Conservation (phyloP, 2,888 invertebrate genomes). For the Drosophila mulleri region DNA sequence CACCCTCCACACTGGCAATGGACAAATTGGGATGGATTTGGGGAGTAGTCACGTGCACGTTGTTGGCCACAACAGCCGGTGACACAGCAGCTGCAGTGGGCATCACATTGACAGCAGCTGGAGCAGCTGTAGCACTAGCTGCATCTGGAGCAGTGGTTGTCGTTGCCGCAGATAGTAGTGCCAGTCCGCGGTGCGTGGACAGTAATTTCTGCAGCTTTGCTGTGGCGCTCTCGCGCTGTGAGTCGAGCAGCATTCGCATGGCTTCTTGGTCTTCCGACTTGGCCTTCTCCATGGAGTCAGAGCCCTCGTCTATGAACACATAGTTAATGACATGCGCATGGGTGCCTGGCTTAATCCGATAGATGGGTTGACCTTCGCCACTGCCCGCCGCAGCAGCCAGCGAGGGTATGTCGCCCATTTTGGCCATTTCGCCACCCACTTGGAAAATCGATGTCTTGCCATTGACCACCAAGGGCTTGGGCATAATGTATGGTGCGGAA, state of each 20-base stretch:
- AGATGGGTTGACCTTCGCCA: slow-evolving; percentile 64
- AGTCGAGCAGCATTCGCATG: slow-evolving; percentile 79
- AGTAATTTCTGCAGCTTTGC: slow-evolving; percentile 81
- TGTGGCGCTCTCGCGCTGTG: slow-evolving; percentile 82
- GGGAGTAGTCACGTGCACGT: slow-evolving; percentile 48
- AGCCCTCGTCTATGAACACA: slow-evolving; percentile 82
- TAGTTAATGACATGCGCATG: slow-evolving; percentile 84
- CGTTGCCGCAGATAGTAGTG: not conserved
- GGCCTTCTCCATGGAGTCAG: slow-evolving; percentile 81
- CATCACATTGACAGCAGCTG: not conserved
- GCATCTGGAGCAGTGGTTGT: not conserved
- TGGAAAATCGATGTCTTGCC: slow-evolving; percentile 83
- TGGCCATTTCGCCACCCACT: slow-evolving; percentile 77
- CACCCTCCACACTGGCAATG: slow-evolving; percentile 67
- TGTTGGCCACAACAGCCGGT: not conserved
- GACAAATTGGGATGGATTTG: slow-evolving; percentile 65
- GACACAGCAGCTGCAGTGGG: not conserved
- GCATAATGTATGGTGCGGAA: slow-evolving; percentile 73
- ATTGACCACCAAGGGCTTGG: slow-evolving; percentile 82
- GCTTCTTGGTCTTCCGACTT: slow-evolving; percentile 80
- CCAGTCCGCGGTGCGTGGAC: slow-evolving; percentile 62
- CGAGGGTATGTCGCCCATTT: slow-evolving; percentile 75
- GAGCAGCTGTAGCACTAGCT: not conserved
- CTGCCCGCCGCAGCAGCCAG: slow-evolving; percentile 38
- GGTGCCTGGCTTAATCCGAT: slow-evolving; percentile 83